Conservation (phyloP, 2,797 vertebrate genomes). For the Tragopan temminckii region DNA sequence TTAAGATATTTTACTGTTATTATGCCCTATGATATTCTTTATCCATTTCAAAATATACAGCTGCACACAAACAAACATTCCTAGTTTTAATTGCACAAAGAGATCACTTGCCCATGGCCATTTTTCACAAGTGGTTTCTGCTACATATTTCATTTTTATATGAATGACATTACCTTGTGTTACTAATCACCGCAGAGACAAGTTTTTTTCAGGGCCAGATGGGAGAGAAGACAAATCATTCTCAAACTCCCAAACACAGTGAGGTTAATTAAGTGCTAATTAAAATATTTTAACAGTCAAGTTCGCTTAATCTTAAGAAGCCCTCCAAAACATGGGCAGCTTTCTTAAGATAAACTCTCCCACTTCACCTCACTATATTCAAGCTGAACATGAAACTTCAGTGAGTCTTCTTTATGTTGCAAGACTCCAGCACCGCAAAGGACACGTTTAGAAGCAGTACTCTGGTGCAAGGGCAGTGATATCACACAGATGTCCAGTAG, state of each 20-base stretch:
- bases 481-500: not conserved
- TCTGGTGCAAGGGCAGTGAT: not conserved
- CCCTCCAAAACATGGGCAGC: not conserved
- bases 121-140: not conserved
- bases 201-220: not conserved
- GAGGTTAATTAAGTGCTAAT: not conserved
- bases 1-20: not conserved
- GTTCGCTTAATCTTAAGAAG: not conserved
- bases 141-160: not conserved
- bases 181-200: not conserved
- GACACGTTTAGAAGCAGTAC: not conserved
- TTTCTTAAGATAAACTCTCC: not conserved
- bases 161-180: not conserved
- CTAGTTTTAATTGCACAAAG: not conserved
- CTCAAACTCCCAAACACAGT: not conserved
- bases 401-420: not conserved
- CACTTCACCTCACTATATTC: not conserved
- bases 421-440: not conserved
- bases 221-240: not conserved
- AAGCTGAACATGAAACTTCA: not conserved
- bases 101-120: not conserved
- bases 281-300: not conserved
- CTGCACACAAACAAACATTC: not conserved
- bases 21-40: not conserved
- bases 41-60: not conserved